phyloP scores from a whole-genome alignment of 1,140 invertebrate species.

The Sesamia nonagrioides region DNA sequence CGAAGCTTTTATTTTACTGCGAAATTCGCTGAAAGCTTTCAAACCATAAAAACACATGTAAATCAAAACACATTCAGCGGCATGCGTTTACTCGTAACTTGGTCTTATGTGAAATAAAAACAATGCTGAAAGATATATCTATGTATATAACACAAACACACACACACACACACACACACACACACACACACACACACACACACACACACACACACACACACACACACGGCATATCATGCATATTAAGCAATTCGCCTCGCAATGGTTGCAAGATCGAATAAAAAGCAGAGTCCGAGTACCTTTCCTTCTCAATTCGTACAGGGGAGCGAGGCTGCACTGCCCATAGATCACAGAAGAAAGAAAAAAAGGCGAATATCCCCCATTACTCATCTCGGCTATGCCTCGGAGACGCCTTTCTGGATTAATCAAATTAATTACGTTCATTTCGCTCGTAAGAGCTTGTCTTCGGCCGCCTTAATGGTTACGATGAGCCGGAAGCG shows the following conservation, averaged over 20 bases:
- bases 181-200: no score
- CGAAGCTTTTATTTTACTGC: neutral
- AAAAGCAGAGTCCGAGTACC: neutral
- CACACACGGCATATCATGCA: neutral
- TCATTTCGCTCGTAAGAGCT: constrained; percentile 70
- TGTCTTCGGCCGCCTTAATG: constrained; percentile 30
- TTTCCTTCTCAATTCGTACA: neutral
- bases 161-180: no score
- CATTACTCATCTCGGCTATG: constrained; percentile 71
- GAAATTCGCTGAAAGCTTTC: neutral
- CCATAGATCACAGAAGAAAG: constrained; percentile 29
- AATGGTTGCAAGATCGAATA: constrained; percentile 11
- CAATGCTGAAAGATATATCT: no score
- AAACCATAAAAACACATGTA: neutral
- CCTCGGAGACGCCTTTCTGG: constrained; percentile 68
- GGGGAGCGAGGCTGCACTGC: neutral
- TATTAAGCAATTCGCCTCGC: neutral
- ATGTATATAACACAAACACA: no score
- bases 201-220: no score
- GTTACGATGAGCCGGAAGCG: constrained; percentile 42
- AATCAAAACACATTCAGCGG: neutral
- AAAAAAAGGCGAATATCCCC: constrained; percentile 49
- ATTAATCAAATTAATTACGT: constrained; percentile 82
- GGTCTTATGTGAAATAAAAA: neutral
- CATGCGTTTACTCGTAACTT: neutral